Percentiles rank a stretch among this genome's conserved stretches.
Evolutionary conservation across 2,888 invertebrate genomes (phyloP).

Genomic region (Scelioninae gen. 2): DNA sequence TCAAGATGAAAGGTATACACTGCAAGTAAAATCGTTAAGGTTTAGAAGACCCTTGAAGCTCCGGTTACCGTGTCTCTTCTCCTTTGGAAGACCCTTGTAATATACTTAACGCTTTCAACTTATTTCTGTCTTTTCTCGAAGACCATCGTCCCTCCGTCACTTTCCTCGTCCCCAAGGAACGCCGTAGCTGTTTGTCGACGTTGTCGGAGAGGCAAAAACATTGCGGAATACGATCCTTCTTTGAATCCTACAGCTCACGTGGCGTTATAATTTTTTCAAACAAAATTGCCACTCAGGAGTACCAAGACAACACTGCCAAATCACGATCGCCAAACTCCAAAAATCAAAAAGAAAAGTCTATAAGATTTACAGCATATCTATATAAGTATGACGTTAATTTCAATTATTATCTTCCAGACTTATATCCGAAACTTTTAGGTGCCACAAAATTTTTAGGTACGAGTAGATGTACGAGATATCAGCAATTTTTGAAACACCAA

Average conservation of each 20-base stretch:
- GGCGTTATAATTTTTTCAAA: slow-evolving; percentile 33
- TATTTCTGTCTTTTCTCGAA: slow-evolving; percentile 56
- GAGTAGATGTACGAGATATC: too few species aligned
- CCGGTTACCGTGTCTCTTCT: slow-evolving; percentile 53
- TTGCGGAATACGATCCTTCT: slow-evolving; percentile 41
- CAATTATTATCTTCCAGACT: too few species aligned
- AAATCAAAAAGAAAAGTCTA: too few species aligned
- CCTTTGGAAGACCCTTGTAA: slow-evolving; percentile 52
- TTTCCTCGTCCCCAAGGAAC: slow-evolving; percentile 47
- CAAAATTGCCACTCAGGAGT: not conserved
- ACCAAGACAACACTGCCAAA: too few species aligned
- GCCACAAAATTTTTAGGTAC: too few species aligned
- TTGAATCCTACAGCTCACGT: slow-evolving; percentile 36
- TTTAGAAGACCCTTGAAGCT: slow-evolving; percentile 58
- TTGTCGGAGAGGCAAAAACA: slow-evolving; percentile 47
- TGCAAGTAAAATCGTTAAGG: slow-evolving; percentile 54
- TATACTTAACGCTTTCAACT: slow-evolving; percentile 59
- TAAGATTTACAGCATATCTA: too few species aligned
- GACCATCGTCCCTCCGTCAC: slow-evolving; percentile 55
- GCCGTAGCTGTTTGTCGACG: slow-evolving; percentile 48
- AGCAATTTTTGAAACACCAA: too few species aligned
- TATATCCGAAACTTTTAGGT: too few species aligned
- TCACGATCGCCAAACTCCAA: too few species aligned
- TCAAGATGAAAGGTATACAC: slow-evolving; percentile 47
- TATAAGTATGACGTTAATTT: too few species aligned